Evolutionary conservation across 2,113 vertebrate genomes (phyloP).

Genomic region (Dolichotis patagonum): DNA sequence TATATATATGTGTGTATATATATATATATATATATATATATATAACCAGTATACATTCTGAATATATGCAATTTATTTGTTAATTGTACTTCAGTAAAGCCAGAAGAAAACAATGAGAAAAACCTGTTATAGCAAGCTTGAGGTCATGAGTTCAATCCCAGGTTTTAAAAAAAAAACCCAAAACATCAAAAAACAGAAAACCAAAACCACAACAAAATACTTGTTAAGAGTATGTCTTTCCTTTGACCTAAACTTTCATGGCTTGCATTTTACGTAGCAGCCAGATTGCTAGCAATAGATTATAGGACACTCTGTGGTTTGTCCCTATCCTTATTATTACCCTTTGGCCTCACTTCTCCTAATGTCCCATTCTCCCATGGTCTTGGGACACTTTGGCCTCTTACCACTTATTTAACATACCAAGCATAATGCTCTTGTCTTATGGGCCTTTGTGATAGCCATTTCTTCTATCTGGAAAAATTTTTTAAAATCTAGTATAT

Average conservation of each 20-base stretch:
- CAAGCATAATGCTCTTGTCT: background rate
- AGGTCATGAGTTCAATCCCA: too few relatives aligned
- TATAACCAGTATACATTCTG: background rate
- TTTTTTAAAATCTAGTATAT: background rate
- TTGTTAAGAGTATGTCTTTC: background rate
- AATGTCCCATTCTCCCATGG: background rate
- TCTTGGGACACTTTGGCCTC: background rate
- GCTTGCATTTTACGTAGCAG: slow-evolving; percentile 7
- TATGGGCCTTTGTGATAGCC: background rate
- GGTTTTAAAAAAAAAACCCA: too few relatives aligned
- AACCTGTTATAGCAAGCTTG: background rate
- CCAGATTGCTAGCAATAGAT: background rate
- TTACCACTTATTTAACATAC: background rate
- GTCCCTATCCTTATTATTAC: background rate
- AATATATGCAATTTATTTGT: background rate
- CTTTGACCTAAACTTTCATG: background rate
- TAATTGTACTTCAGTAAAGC: background rate
- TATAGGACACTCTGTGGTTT: background rate
- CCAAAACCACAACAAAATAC: too few relatives aligned
- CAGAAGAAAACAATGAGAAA: background rate
- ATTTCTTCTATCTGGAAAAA: background rate
- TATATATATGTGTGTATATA: too few relatives aligned
- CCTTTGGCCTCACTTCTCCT: background rate
- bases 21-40: background rate
- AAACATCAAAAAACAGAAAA: too few relatives aligned